Percentiles rank a stretch among this genome's conserved stretches.
Conservation (phyloP, 2,888 invertebrate species). For the Epirrhoe alternata region DNA sequence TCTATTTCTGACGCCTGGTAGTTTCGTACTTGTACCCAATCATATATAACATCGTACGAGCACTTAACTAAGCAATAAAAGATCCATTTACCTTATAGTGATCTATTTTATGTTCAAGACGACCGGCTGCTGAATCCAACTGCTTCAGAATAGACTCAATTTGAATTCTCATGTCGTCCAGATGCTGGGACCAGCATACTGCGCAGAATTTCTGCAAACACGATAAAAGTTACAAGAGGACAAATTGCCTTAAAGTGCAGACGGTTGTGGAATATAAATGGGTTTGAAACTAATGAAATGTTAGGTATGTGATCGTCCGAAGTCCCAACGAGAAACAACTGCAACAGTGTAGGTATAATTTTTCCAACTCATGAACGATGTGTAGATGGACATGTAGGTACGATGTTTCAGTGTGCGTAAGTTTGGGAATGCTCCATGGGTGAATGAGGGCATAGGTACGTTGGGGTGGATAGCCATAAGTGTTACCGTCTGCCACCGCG, state of each 20-base stretch:
- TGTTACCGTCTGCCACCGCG: no score
- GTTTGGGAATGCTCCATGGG: no score
- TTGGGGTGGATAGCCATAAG: no score
- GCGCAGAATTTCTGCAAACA: constrained; percentile 83
- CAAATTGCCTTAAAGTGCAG: constrained; percentile 30
- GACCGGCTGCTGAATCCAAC: constrained; percentile 78
- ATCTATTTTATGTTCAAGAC: constrained; percentile 83
- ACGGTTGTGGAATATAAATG: constrained; percentile 32
- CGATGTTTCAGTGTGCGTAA: no score
- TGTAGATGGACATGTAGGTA: no score
- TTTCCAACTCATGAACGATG: no score
- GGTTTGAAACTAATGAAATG: constrained; percentile 3
- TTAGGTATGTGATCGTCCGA: neutral
- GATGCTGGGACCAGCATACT: constrained; percentile 86
- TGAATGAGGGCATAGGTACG: no score
- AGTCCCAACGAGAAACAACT: neutral
- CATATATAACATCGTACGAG: neutral
- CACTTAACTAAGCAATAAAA: neutral
- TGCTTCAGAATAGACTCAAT: constrained; percentile 83
- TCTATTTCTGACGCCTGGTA: no score
- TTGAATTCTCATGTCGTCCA: constrained; percentile 85
- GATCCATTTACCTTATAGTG: constrained; percentile 77
- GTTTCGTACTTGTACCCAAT: constrained; percentile 5
- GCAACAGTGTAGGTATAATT: neutral
- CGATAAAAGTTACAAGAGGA: constrained; percentile 23